phyloP scores from a whole-genome alignment of 2,888 invertebrate species.

The Amphipyra berbera region DNA sequence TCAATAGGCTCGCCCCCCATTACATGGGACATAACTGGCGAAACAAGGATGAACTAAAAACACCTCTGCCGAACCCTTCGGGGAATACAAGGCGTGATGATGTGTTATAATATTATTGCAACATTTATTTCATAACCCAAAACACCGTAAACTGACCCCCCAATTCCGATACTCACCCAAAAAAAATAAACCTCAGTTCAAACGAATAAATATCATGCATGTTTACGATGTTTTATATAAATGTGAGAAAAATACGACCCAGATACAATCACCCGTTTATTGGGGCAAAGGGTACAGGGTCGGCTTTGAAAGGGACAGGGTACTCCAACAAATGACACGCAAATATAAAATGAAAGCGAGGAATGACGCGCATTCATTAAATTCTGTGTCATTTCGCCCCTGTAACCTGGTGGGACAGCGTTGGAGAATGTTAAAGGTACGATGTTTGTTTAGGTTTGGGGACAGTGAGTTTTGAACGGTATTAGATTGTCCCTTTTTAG shows the following conservation, averaged over 20 bases:
- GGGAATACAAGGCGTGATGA: no score
- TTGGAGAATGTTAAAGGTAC: conserved; percentile 34
- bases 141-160: conserved; percentile 1
- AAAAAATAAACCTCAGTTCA: conserved; percentile 7
- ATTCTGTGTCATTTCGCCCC: conserved; percentile 47
- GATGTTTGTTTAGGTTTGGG: conserved; percentile 34
- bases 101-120: no score
- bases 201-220: conserved; percentile 42
- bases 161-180: conserved; percentile 2
- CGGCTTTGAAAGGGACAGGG: conserved; percentile 28
- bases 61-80: no score
- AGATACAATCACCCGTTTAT: conserved; percentile 50
- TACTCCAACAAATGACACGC: conserved; percentile 47
- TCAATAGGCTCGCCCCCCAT: no score
- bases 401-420: conserved; percentile 5
- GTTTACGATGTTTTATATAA: conserved; percentile 41
- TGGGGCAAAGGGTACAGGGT: conserved; percentile 39
- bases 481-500: background rate
- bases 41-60: no score
- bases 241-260: conserved; percentile 37
- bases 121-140: background rate
- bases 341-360: conserved; percentile 48
- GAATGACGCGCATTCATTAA: conserved; percentile 53
- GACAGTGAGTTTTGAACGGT: background rate
- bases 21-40: no score